A percentile compares a stretch with the other conserved stretches of the same genome.
Conservation (phyloP, 2,113 vertebrate genomes). For the Coryphaenoides rupestris region DNA sequence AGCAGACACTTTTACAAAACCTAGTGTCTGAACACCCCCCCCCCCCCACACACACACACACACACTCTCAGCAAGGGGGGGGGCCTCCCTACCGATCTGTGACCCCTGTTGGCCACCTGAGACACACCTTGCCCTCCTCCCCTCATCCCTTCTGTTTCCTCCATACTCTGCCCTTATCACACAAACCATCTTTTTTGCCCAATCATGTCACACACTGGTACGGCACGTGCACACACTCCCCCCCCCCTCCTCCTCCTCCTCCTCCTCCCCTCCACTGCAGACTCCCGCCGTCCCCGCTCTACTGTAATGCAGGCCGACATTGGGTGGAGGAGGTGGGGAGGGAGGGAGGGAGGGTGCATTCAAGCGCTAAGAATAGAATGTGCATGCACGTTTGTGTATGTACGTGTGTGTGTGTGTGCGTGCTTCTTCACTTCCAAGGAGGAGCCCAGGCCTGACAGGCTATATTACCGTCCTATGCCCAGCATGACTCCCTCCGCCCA, state of each 20-base stretch:
- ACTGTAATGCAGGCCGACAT: constrained; percentile 56
- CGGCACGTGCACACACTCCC: neutral
- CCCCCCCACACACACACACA: neutral
- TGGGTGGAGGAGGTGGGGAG: neutral
- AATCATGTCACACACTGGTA: neutral
- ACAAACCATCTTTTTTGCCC: neutral
- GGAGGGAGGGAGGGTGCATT: constrained; percentile 21
- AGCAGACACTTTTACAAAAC: no score
- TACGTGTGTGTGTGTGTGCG: constrained; percentile 4
- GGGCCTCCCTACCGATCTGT: constrained; percentile 1
- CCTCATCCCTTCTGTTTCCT: no score
- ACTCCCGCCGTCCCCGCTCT: constrained; percentile 37
- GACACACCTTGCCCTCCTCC: neutral
- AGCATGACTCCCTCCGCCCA: constrained; percentile 51
- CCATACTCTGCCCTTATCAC: neutral
- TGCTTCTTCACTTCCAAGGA: neutral
- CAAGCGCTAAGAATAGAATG: constrained; percentile 62
- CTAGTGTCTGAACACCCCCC: no score
- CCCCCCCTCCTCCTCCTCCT: neutral
- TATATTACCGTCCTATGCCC: constrained; percentile 47
- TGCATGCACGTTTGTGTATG: constrained; percentile 48
- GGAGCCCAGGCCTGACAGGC: constrained; percentile 54
- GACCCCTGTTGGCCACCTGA: neutral
- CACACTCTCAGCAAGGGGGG: neutral
- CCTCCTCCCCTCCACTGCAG: constrained; percentile 2